Evolutionary conservation across 2,797 vertebrate species (phyloP).

Genomic region (Peromyscus melanophrys): DNA sequence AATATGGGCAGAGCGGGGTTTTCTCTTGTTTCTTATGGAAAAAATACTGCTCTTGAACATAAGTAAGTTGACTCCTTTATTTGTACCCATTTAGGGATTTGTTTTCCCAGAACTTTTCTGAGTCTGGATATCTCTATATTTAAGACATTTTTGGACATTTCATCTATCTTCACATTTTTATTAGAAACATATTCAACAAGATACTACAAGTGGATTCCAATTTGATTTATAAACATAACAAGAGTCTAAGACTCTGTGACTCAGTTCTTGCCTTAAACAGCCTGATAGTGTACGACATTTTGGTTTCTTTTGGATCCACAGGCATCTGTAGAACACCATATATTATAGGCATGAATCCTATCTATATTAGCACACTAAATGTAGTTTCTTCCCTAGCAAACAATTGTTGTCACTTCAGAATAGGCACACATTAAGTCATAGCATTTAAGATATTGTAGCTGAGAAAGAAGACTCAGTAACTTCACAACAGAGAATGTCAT

Average conservation of each 20-base stretch:
- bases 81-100: not conserved
- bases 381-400: conserved; percentile 25
- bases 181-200: conserved; percentile 49
- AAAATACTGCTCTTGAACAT: not conserved
- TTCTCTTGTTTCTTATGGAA: not conserved
- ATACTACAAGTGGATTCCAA: conserved; percentile 14
- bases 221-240: conserved; percentile 21
- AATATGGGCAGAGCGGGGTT: not conserved
- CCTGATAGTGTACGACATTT: not conserved
- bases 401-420: not conserved
- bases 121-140: conserved; percentile 8
- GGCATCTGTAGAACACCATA: conserved; percentile 34
- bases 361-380: not conserved
- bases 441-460: not conserved
- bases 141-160: conserved; percentile 54
- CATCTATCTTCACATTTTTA: conserved; percentile 14
- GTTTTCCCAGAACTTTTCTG: not conserved
- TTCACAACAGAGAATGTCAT: not conserved
- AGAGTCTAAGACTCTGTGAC: not conserved
- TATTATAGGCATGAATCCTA: not conserved
- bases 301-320: conserved; percentile 4
- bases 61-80: not conserved
- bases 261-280: conserved; percentile 42
- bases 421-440: not conserved
- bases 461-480: not conserved